Evolutionary conservation across 1,140 invertebrate genomes (phyloP).

Genomic region (Lerema accius): DNA sequence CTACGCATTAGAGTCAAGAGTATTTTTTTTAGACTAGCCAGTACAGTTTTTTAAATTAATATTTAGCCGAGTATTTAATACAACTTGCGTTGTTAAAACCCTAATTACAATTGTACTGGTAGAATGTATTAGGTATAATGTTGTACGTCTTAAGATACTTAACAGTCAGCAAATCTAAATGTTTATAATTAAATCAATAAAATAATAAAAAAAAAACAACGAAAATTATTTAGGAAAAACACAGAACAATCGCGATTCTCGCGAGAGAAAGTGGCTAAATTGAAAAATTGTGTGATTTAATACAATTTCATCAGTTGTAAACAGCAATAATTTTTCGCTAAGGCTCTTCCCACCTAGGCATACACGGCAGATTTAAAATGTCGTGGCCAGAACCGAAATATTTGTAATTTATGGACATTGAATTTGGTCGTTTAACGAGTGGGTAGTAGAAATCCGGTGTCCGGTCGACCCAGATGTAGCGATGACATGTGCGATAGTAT

Average conservation of each 20-base stretch:
- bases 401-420: conserved; percentile 49
- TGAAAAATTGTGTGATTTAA: conserved; percentile 6
- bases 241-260: no score
- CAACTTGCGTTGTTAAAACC: no score
- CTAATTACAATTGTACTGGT: no score
- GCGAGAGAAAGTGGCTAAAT: neutral
- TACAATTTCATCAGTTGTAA: conserved; percentile 7
- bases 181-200: no score
- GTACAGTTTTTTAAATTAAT: no score
- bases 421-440: conserved; percentile 53
- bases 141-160: no score
- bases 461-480: conserved; percentile 69
- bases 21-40: no score
- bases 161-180: no score
- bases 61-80: no score
- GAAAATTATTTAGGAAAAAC: no score
- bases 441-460: conserved; percentile 64
- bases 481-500: conserved; percentile 70
- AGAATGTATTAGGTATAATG: no score
- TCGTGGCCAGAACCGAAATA: conserved; percentile 36
- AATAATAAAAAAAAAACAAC: no score
- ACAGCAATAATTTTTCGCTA: conserved; percentile 23
- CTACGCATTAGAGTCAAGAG: conserved; percentile 3
- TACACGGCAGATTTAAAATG: conserved; percentile 50
- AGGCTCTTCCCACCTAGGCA: conserved; percentile 45